Evolutionary conservation across 2,888 invertebrate genomes (phyloP).

Genomic region (Drosophila ustulata): DNA sequence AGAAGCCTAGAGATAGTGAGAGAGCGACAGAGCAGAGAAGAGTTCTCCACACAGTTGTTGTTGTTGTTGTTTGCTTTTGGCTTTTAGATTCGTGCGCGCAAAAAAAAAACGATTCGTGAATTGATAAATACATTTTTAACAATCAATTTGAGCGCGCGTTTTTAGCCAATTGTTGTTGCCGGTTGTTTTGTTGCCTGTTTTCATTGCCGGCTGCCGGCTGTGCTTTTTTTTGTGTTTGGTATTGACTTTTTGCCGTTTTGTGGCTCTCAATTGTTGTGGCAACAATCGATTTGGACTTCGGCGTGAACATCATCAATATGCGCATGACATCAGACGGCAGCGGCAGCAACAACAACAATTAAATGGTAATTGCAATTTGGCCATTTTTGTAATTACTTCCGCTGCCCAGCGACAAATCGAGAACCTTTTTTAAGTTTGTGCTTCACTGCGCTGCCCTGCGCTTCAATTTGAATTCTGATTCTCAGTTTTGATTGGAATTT

Average conservation of each 20-base stretch:
- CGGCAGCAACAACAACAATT: slow-evolving; percentile 46
- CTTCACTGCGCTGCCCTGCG: neutral
- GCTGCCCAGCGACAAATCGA: slow-evolving; percentile 35
- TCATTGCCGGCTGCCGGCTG: slow-evolving; percentile 38
- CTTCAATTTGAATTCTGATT: slow-evolving; percentile 3
- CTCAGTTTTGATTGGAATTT: slow-evolving; percentile 14
- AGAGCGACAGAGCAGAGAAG: neutral
- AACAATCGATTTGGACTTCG: slow-evolving; percentile 49
- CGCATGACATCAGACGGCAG: slow-evolving; percentile 67
- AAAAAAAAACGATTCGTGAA: slow-evolving; percentile 75
- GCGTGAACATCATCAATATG: slow-evolving; percentile 46
- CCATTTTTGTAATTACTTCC: slow-evolving; percentile 75
- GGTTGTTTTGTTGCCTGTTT: slow-evolving; percentile 30
- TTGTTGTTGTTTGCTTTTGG: slow-evolving; percentile 30
- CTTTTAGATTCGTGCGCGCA: slow-evolving; percentile 35
- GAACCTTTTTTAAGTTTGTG: slow-evolving; percentile 19
- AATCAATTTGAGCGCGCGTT: slow-evolving; percentile 52
- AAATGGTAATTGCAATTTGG: slow-evolving; percentile 68
- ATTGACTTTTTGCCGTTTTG: slow-evolving; percentile 7
- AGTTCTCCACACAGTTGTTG: slow-evolving; percentile 11
- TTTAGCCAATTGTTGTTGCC: slow-evolving; percentile 25
- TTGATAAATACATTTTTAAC: slow-evolving; percentile 66
- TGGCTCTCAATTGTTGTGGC: slow-evolving; percentile 7
- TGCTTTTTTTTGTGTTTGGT: slow-evolving; percentile 19
- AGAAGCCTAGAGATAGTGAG: too few relatives aligned